These are phyloP conservation scores for Apocrypta bakeri DNA, from an alignment of 1,140 invertebrate genomes.

Conservation along the genomic window DNA sequence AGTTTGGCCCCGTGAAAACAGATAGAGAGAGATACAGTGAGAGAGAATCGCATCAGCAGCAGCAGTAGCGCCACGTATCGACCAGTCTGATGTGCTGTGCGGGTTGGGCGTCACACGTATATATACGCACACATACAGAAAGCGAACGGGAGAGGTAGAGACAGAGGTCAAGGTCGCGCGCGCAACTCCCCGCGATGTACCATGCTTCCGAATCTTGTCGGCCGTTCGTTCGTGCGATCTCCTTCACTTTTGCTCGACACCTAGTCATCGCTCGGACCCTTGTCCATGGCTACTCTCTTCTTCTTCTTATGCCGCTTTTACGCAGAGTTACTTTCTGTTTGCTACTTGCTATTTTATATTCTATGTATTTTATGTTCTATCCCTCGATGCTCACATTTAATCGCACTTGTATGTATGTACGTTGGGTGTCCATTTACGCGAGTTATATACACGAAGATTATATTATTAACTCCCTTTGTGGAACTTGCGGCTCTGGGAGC, in stretches of 20 bases:
- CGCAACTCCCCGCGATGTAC: constrained; percentile 6
- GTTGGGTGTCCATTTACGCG: no score
- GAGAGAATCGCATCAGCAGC: constrained; percentile 23
- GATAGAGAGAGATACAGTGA: not conserved
- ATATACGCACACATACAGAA: not conserved
- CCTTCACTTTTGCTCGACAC: not conserved
- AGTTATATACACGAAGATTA: not conserved
- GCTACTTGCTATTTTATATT: not conserved
- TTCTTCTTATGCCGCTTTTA: not conserved
- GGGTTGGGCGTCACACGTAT: constrained; percentile 1
- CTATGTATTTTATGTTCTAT: not conserved
- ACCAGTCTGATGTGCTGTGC: constrained; percentile 63
- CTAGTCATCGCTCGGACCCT: constrained; percentile 1
- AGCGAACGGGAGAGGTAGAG: not conserved
- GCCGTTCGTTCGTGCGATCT: not conserved
- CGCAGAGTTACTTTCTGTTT: not conserved
- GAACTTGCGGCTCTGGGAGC: not conserved
- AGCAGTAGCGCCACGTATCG: constrained; percentile 62
- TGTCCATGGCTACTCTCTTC: not conserved
- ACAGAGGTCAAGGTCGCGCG: constrained; percentile 33
- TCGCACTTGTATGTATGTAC: not conserved
- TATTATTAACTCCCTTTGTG: constrained; percentile 2
- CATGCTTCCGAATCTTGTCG: constrained; percentile 13
- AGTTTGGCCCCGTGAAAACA: no score
- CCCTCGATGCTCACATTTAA: no score